phyloP scores from a whole-genome alignment of 2,113 vertebrate genomes.

The Prunella himalayana region DNA sequence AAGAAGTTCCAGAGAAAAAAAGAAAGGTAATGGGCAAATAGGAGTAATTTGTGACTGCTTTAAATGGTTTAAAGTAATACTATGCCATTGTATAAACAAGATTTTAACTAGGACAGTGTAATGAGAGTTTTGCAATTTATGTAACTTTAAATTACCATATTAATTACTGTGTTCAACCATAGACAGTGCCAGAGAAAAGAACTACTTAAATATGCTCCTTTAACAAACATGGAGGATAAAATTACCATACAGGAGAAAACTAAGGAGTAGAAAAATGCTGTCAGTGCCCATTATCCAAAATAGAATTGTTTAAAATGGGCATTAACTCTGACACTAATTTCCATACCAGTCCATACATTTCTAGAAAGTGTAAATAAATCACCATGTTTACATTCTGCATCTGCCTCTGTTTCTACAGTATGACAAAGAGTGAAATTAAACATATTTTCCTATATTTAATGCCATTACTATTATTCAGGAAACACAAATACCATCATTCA shows the following conservation, averaged over 20 bases:
- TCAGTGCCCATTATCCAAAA: neutral
- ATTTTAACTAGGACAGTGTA: neutral
- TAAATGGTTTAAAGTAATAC: neutral
- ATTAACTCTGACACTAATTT: neutral
- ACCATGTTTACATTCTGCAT: neutral
- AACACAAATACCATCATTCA: neutral
- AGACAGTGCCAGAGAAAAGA: neutral
- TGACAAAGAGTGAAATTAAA: neutral
- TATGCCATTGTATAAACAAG: neutral
- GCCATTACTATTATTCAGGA: neutral
- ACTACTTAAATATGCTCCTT: neutral
- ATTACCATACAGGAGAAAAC: neutral
- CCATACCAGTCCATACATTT: neutral
- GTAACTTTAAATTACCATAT: neutral
- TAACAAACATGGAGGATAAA: neutral
- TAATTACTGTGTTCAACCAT: neutral
- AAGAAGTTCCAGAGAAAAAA: neutral
- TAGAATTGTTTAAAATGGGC: neutral
- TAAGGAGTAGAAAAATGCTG: neutral
- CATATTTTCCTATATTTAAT: neutral
- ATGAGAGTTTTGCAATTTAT: neutral
- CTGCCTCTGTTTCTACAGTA: neutral
- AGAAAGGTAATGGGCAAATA: neutral
- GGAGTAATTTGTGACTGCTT: neutral
- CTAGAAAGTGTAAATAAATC: neutral